phyloP scores from a whole-genome alignment of 92 coral and sea anemone species.

The Phymanthus crucifer region DNA sequence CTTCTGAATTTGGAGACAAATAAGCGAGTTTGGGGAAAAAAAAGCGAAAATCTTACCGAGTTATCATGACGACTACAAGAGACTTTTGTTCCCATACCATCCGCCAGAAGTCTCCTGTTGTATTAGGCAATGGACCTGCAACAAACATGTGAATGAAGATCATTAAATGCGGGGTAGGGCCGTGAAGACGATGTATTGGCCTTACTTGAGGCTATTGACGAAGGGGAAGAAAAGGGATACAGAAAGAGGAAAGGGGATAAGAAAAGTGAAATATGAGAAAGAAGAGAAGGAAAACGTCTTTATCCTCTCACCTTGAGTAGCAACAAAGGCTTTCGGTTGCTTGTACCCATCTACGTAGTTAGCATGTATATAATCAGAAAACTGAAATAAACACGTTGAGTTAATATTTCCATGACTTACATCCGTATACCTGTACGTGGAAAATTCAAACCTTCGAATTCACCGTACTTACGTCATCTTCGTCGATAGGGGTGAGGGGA shows the following conservation, averaged over 20 bases:
- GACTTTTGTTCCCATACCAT: constrained; percentile 90
- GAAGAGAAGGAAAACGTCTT: neutral
- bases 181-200: neutral
- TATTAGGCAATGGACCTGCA: constrained; percentile 87
- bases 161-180: neutral
- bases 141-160: neutral
- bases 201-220: neutral
- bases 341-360: constrained; percentile 88
- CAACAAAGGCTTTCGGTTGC: constrained; percentile 81
- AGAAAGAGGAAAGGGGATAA: too few species aligned
- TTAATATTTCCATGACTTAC: too few species aligned
- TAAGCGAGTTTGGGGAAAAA: neutral
- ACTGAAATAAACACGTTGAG: constrained; percentile 46
- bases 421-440: too few species aligned
- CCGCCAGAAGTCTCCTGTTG: constrained; percentile 87
- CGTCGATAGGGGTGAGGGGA: constrained; percentile 53
- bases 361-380: constrained; percentile 90
- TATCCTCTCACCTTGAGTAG: constrained; percentile 75
- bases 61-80: constrained; percentile 88
- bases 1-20: too few species aligned
- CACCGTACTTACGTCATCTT: constrained; percentile 72
- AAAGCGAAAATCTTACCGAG: constrained; percentile 57
- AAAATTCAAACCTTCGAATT: too few species aligned
- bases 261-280: too few species aligned
- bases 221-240: neutral